Base-by-base conservation (phyloP, 2,113 vertebrate genomes). In the Climacteris rufus region DNA sequence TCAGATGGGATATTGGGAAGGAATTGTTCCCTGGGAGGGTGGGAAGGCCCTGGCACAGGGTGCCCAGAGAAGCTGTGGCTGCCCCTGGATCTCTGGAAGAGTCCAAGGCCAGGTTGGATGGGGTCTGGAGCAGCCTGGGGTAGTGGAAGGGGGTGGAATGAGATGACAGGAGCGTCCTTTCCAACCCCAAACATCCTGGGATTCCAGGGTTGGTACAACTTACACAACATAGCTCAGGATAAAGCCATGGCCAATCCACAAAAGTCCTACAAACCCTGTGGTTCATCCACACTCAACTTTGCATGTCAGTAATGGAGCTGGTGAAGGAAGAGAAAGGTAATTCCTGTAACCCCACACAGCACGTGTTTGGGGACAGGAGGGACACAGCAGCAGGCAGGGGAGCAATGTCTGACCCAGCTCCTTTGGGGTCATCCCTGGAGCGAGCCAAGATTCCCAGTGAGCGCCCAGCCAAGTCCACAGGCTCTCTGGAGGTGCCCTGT, bases 391-490 rank as follows among this genome's bases (percentile, higher is more conserved):
- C 56, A 68, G 42, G 33, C 3, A 74, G 35, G 4, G 71, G 24
- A 72, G 19, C 56, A 47, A 3, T 22, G 17, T 19, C 75, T 45
- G 39, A 31, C 39, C 27, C 4, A 19, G 21, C 15, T 89, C 59
- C 80, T 68, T 5, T 25, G 30, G 25, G 19, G 17, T 47, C 71
- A 56, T 14, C 35, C 2, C 2, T 4, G 2, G 6, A 50, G 63
- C 0, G 0, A 76, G 27, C 33, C 8, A 20, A 20, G 21, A 21
- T 74, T 44, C 21, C 40, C 24, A n/a, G 19, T 2, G 2, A 50
- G 23, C 23, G 25, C 44, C 33, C 54, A 16, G n/a, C 4, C 4
- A 44, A 69, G 50, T 28, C 15, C 39, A 54, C 59, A 64, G 45
- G 68, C 45, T 75, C 60, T n/a, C 83, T 14, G 42, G 83, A 85